Evolutionary conservation across 2,113 vertebrate genomes (phyloP), one percentile per base, ranked within the genome.

Genomic region (Heterotilapia buettikoferi): DNA sequence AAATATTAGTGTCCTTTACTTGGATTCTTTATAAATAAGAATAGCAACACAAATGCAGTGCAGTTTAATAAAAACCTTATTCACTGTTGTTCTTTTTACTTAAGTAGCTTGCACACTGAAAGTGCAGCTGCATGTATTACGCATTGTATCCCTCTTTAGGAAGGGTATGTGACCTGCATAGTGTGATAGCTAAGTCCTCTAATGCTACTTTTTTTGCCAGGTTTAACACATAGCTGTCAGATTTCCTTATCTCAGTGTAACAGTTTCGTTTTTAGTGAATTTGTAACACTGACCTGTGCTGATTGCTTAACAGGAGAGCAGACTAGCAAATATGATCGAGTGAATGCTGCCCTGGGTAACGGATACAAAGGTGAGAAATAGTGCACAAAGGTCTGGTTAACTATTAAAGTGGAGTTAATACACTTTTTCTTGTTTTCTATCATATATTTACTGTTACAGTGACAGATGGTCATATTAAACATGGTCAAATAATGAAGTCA

Each of bases 361-460:
- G 95, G 96, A 50, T 95, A 95, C 90, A 96, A 94, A 96, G 96
- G 97, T 97, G 52, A 92, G 91, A 54, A 36, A 24, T 13, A 43
- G 8, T 26, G 4, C 9, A 19, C 0, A 0, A 31, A 31, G 43
- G 0, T 31, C 0, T 11, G 71, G 21, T 73, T 73, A 29, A 76
- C 24, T 78, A 31, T 1, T 78, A 31, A 31, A 50, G 16, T 0
- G 0, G 68, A 47, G 14, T 0, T 47, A 76, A 47, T 76, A 29
- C 38, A 24, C 40, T 47, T 76, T 47, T 47, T 10, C 40, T 18
- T 45, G 24, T 29, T 73, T 73, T 73, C 21, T 29, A 1, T 73
- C 21, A 45, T 45, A 26, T 26, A 73, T 73, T 26, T 73, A 76
- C 71, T 76, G 43, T 76, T 31, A 47, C 45, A 78, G 26, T 63